Conservation (phyloP, 1,140 invertebrate genomes). For the Drosophila pseudoananassae region DNA sequence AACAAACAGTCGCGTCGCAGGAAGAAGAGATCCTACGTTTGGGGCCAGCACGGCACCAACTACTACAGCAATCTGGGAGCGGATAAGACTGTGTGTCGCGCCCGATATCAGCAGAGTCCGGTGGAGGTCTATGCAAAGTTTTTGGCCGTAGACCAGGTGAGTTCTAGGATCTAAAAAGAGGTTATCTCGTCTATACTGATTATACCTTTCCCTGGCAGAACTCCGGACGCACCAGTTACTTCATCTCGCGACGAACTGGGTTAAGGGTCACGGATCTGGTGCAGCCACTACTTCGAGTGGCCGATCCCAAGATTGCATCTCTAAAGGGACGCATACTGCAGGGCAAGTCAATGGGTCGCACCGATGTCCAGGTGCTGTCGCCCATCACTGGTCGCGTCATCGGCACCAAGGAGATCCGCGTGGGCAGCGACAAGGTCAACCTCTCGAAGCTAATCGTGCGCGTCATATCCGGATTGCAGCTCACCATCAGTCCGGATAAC, state of each 20-base stretch:
- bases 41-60: constrained; percentile 80
- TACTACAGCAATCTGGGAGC: constrained; percentile 86
- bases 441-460: constrained; percentile 92
- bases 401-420: constrained; percentile 94
- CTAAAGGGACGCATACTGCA: constrained; percentile 92
- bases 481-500: constrained; percentile 93
- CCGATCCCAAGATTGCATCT: constrained; percentile 94
- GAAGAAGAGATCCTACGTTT: constrained; percentile 86
- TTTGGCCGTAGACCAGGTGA: constrained; percentile 91
- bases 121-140: constrained; percentile 96
- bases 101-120: constrained; percentile 95
- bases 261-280: constrained; percentile 96
- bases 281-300: constrained; percentile 91
- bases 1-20: constrained; percentile 85
- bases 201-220: constrained; percentile 84
- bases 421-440: constrained; percentile 95
- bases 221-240: constrained; percentile 94
- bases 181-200: background rate
- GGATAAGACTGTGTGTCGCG: constrained; percentile 88
- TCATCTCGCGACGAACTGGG: constrained; percentile 94
- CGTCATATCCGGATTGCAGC: constrained; percentile 95
- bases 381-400: constrained; percentile 96
- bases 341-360: constrained; percentile 93
- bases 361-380: constrained; percentile 96
- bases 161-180: background rate